These are phyloP conservation scores for Oligia latruncula DNA, from an alignment of 2,888 invertebrate genomes.

Conservation along the genomic window DNA sequence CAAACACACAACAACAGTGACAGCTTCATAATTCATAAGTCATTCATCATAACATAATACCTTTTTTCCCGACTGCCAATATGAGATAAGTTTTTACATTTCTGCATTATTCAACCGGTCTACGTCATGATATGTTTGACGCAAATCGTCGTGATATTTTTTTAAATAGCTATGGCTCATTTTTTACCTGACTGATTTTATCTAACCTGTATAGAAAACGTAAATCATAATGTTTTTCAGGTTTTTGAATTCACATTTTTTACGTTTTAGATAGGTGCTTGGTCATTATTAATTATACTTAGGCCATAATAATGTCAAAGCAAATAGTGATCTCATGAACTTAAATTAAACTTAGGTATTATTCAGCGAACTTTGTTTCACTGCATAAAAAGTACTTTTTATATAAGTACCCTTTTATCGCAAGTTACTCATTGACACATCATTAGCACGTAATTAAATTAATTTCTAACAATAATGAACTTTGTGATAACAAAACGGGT, in stretches of 20 bases:
- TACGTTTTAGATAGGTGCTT: background rate
- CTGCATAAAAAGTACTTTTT: background rate
- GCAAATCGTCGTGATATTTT: no score
- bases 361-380: background rate
- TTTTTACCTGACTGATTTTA: no score
- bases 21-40: background rate
- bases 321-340: background rate
- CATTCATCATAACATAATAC: background rate
- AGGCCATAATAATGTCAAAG: background rate
- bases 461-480: constrained; percentile 1
- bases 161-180: no score
- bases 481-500: constrained; percentile 10
- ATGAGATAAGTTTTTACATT: background rate
- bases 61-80: background rate
- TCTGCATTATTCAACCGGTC: background rate
- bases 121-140: no score
- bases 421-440: background rate
- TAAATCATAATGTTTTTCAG: no score
- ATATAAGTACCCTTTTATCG: background rate
- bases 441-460: background rate
- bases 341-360: background rate
- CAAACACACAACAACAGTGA: background rate
- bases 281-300: background rate
- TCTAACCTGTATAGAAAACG: background rate
- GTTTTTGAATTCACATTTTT: background rate